Evolutionary conservation across 2,113 vertebrate genomes (phyloP).

Genomic region (Rattus rattus): DNA sequence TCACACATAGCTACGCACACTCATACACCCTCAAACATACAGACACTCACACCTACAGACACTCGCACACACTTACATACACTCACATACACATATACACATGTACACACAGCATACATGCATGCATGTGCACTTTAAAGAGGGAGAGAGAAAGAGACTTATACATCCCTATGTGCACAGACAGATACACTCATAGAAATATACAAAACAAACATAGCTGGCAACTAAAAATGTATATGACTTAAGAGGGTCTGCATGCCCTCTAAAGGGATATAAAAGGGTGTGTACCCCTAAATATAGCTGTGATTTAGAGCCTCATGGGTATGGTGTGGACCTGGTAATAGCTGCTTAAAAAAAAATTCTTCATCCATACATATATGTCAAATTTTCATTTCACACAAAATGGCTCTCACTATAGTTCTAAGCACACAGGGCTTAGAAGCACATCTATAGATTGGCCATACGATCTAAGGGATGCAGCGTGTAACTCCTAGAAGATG

Average conservation of each 20-base stretch:
- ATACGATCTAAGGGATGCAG: neutral
- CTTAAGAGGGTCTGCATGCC: neutral
- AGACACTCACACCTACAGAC: no score
- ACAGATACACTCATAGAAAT: neutral
- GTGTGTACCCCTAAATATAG: neutral
- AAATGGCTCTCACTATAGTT: neutral
- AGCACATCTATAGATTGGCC: neutral
- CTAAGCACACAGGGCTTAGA: neutral
- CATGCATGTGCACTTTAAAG: neutral
- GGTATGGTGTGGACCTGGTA: neutral
- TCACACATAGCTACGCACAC: no score
- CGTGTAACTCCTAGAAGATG: neutral
- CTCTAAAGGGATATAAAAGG: neutral
- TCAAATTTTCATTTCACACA: slow-evolving; percentile 32
- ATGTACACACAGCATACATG: neutral
- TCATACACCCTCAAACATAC: no score
- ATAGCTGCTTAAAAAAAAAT: neutral
- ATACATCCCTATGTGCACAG: no score
- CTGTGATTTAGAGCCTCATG: neutral
- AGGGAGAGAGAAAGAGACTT: neutral
- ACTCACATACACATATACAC: neutral
- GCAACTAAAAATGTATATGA: neutral
- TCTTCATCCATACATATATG: neutral
- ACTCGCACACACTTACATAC: no score
- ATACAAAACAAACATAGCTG: neutral